Base-by-base conservation (phyloP, 2,888 invertebrate species). In the Metalampra italica region DNA sequence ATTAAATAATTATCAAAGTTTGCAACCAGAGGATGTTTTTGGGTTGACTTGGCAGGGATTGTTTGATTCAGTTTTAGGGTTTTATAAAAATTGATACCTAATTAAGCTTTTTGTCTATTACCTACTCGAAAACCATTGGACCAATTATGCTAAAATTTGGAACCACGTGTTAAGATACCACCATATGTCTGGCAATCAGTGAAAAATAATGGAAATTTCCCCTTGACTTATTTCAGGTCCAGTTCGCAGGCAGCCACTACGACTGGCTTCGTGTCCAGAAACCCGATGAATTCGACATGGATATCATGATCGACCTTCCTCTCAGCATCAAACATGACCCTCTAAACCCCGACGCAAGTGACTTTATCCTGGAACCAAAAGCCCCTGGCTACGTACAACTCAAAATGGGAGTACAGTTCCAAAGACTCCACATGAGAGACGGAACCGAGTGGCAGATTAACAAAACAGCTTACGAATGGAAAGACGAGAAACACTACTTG, bases 251-350 rank as follows among this genome's bases (percentile, higher is more conserved):
- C 9, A 92, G 92, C 57, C 92, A 83, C 57, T 92, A 83, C 53
- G 92, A 93, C 64, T 76, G 83, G 9, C 72, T 92, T 1, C 90
- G 91, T 53, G 89, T 92, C 0, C 85, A 86, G 11, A 85, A 88
- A 51, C 91, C 92, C 0, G 86, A 91, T 46, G 92, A 93, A 60
- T 93, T 90, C 53, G 93, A 93, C 58, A 77, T 92, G 59, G 91
- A 92, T 59, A 74, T 92, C 4, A 75, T 91, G 0, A 82, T 93
- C 12, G 71, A 75, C 11, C 60, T 92, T 9, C 91, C 92, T 0
- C 56, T 90, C 0, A 75, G 78, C 51, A 61, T 79, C 9, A 59
- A 68, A 1, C 51, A 47, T 9, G 52, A 78, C 9, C 47, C 46
- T 0, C 13, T 29, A 2, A 68, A 76, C 56, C 57, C 57, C 0